A percentile compares a stretch with the other conserved stretches of the same genome.
phyloP scores from a whole-genome alignment of 1,140 invertebrate genomes.

The Microplitis demolitor region DNA sequence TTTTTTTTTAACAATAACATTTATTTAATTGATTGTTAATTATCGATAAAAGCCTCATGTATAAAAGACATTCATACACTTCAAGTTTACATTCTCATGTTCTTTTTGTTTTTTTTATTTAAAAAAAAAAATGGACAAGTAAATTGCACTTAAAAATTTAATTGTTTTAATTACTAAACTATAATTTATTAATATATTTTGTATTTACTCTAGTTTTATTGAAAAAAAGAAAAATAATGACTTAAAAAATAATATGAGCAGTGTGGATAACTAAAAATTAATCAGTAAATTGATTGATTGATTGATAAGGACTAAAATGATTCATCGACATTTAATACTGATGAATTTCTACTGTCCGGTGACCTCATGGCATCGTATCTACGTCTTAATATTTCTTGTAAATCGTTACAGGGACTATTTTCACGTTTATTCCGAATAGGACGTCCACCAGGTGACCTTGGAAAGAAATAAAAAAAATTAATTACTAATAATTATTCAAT shows the following conservation, averaged over 20 bases:
- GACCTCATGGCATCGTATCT: slow-evolving; percentile 55
- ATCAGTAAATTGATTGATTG: background rate
- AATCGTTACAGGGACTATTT: slow-evolving; percentile 59
- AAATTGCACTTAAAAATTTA: slow-evolving; percentile 40
- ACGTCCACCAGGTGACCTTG: slow-evolving; percentile 55
- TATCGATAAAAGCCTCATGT: slow-evolving; percentile 43
- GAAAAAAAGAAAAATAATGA: background rate
- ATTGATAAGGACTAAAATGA: slow-evolving; percentile 41
- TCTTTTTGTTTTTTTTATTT: slow-evolving; percentile 39
- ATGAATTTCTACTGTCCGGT: slow-evolving; percentile 53
- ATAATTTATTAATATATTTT: background rate
- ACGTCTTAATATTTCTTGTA: slow-evolving; percentile 57
- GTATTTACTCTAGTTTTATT: background rate
- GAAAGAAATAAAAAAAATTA: background rate
- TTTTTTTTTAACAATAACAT: slow-evolving; percentile 18
- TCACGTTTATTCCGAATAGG: slow-evolving; percentile 50
- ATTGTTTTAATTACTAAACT: background rate
- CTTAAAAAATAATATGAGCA: background rate
- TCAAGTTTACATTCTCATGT: slow-evolving; percentile 21
- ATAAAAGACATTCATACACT: slow-evolving; percentile 38
- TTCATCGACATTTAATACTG: slow-evolving; percentile 45
- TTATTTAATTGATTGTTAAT: background rate
- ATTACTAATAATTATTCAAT: background rate
- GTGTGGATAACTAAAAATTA: background rate
- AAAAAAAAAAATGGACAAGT: background rate